Percentiles rank a stretch among this genome's conserved stretches.
Conservation (phyloP, 2,888 invertebrate species). For the Apodemia hepburni region DNA sequence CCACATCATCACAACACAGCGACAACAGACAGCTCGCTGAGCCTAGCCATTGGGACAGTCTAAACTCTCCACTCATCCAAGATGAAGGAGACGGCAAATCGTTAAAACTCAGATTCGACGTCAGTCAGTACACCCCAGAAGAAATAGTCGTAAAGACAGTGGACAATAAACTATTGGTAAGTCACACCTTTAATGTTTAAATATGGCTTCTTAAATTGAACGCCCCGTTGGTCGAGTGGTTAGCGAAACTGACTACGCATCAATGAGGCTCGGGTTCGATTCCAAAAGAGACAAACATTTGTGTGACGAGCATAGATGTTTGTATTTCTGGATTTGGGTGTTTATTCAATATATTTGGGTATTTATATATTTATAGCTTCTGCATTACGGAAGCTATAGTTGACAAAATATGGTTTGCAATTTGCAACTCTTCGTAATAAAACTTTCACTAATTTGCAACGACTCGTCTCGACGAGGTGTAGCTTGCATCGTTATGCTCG, state of each 20-base stretch:
- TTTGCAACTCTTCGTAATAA: not conserved
- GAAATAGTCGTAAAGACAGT: slow-evolving; percentile 99
- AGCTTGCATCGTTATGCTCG: too few species aligned
- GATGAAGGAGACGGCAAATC: slow-evolving; percentile 96
- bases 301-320: too few species aligned
- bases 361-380: too few species aligned
- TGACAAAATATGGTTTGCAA: too few species aligned
- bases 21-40: slow-evolving; percentile 81
- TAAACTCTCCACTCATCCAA: slow-evolving; percentile 96
- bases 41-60: slow-evolving; percentile 89
- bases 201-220: too few species aligned
- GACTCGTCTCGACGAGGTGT: not conserved
- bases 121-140: slow-evolving; percentile 97
- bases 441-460: not conserved
- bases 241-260: too few species aligned
- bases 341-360: too few species aligned
- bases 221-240: too few species aligned
- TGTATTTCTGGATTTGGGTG: too few species aligned
- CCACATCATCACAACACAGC: slow-evolving; percentile 83
- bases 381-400: not conserved
- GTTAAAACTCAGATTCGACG: slow-evolving; percentile 97
- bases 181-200: slow-evolving; percentile 41
- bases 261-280: too few species aligned
- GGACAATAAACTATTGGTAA: slow-evolving; percentile 97
- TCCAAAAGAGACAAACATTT: too few species aligned